A percentile compares a stretch with the other conserved stretches of the same genome.
Evolutionary conservation across 2,113 vertebrate genomes (phyloP).

Genomic region (Chinchilla lanigera): DNA sequence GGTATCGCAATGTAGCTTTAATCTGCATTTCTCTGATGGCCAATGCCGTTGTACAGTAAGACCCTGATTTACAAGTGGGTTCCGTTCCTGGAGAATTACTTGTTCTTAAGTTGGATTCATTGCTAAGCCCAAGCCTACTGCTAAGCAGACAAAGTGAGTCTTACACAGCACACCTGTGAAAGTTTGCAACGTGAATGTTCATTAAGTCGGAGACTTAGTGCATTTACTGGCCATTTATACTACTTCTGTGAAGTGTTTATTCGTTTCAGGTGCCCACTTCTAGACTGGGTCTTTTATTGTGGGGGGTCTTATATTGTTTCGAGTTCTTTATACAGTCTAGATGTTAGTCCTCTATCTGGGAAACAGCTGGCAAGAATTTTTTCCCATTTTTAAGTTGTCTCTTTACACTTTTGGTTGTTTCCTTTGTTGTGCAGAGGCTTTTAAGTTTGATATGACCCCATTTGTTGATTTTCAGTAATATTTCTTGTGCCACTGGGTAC

Average conservation of each 20-base stretch:
- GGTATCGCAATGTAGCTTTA: not conserved
- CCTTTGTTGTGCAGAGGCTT: not conserved
- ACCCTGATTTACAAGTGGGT: not conserved
- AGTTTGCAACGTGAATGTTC: not conserved
- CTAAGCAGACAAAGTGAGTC: not conserved
- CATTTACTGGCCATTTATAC: not conserved
- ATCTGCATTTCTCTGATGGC: not conserved
- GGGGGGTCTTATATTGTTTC: not conserved
- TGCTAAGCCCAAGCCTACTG: not conserved
- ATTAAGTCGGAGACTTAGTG: not conserved
- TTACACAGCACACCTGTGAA: not conserved
- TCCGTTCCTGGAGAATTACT: not conserved
- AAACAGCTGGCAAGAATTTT: not conserved
- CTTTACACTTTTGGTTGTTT: not conserved
- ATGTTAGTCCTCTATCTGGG: not conserved
- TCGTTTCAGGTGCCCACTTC: not conserved
- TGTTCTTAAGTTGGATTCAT: not conserved
- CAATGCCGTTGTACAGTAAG: not conserved
- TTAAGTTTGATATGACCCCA: not conserved
- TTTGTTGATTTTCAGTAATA: not conserved
- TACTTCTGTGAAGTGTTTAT: not conserved
- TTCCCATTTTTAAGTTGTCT: not conserved
- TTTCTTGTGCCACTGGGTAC: not conserved
- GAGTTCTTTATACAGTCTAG: not conserved
- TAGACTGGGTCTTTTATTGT: not conserved